These are phyloP conservation scores for Atethmia centrago DNA, from an alignment of 2,888 invertebrate genomes.

Conservation along the genomic window DNA sequence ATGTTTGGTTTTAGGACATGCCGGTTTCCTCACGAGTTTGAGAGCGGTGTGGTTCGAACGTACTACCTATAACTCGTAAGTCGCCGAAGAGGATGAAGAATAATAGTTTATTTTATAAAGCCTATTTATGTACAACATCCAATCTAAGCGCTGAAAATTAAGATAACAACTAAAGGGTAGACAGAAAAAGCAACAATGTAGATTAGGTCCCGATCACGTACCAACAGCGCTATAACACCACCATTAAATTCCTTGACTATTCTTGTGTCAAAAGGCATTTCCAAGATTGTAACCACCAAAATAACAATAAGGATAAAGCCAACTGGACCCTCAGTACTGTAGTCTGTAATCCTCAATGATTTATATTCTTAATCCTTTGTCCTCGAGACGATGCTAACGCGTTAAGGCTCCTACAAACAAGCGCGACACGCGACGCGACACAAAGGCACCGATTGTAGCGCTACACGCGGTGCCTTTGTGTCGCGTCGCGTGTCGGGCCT, in stretches of 20 bases:
- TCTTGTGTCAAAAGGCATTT: constrained; percentile 14
- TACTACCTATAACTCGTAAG: too few species aligned
- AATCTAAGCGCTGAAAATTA: neutral
- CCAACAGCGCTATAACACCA: constrained; percentile 8
- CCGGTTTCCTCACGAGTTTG: too few species aligned
- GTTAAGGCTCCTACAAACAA: too few species aligned
- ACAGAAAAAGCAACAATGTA: neutral
- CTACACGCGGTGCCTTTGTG: too few species aligned
- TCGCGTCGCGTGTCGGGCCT: too few species aligned
- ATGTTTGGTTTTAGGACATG: too few species aligned
- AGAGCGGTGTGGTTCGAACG: too few species aligned
- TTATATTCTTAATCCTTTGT: constrained; percentile 39
- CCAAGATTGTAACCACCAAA: constrained; percentile 17
- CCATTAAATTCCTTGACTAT: neutral
- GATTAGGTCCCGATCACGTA: constrained; percentile 14
- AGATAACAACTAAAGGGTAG: neutral
- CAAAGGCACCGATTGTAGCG: too few species aligned
- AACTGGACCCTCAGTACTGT: constrained; percentile 29
- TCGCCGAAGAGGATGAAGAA: neutral
- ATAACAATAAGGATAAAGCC: constrained; percentile 38
- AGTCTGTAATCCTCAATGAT: constrained; percentile 60
- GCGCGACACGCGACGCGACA: too few species aligned
- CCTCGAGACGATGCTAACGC: constrained; percentile 21
- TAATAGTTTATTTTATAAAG: neutral
- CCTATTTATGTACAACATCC: too few species aligned